phyloP scores from a whole-genome alignment of 1,140 invertebrate genomes.

The Drosophila albomicans region DNA sequence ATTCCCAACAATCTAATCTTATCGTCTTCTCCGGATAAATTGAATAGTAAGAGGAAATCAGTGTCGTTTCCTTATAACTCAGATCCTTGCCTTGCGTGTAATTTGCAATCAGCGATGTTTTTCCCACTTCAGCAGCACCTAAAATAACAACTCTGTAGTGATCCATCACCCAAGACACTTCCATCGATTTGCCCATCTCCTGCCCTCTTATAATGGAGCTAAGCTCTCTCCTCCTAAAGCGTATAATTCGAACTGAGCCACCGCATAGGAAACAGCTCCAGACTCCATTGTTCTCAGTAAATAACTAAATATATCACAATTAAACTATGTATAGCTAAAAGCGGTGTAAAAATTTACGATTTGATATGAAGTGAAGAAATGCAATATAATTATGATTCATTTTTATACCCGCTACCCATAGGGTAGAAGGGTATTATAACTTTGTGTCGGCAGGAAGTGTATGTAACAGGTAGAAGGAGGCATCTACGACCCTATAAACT shows the following conservation, averaged over 20 bases:
- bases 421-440: no score
- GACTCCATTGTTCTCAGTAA: not conserved
- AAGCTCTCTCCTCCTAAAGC: not conserved
- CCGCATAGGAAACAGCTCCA: not conserved
- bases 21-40: not conserved
- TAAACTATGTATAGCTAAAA: no score
- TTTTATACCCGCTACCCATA: slow-evolving; percentile 46
- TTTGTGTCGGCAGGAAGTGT: no score
- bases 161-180: not conserved
- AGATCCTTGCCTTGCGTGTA: not conserved
- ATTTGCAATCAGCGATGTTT: slow-evolving; percentile 15
- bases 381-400: slow-evolving; percentile 1
- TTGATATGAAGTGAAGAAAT: no score
- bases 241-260: not conserved
- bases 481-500: no score
- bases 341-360: no score
- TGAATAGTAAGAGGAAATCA: slow-evolving; percentile 6
- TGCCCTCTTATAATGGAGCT: not conserved
- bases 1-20: slow-evolving; percentile 20
- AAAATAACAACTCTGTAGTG: slow-evolving; percentile 33
- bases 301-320: slow-evolving; percentile 1
- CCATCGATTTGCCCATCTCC: not conserved
- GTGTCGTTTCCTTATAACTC: not conserved
- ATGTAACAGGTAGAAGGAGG: no score
- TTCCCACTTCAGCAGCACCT: slow-evolving; percentile 10